A percentile compares a stretch with the other conserved stretches of the same genome.
phyloP scores from a whole-genome alignment of 2,888 invertebrate species.

The Ophion ellenae region DNA sequence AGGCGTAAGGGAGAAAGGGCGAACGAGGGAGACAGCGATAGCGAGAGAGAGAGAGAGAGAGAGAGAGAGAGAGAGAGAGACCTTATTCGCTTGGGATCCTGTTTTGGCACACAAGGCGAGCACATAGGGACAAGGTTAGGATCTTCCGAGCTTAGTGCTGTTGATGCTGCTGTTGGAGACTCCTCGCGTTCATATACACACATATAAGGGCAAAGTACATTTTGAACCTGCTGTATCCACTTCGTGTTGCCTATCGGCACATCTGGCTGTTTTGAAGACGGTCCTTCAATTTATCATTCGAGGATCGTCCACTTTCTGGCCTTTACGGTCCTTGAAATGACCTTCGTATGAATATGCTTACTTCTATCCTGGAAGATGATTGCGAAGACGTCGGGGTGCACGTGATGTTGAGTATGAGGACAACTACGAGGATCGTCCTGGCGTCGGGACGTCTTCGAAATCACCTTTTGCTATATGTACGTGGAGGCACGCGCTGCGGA shows the following conservation, averaged over 20 bases:
- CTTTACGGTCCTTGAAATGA: too few species aligned
- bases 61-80: slow-evolving; percentile 27
- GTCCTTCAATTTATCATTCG: neutral
- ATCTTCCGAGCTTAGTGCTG: slow-evolving; percentile 31
- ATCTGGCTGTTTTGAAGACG: neutral
- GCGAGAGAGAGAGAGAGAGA: slow-evolving; percentile 2
- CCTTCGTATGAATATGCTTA: too few species aligned
- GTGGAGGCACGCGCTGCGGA: slow-evolving; percentile 36
- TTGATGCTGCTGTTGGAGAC: slow-evolving; percentile 33
- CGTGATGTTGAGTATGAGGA: neutral
- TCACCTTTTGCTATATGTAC: neutral
- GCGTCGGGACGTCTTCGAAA: neutral
- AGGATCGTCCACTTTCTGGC: neutral
- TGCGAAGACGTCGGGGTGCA: neutral
- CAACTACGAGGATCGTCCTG: neutral
- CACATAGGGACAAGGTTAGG: slow-evolving; percentile 39
- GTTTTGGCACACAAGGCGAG: slow-evolving; percentile 45
- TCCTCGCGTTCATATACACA: slow-evolving; percentile 34
- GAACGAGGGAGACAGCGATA: neutral
- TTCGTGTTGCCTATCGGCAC: neutral
- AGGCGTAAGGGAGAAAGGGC: slow-evolving; percentile 51
- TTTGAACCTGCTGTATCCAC: neutral
- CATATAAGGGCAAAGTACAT: neutral
- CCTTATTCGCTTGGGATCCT: slow-evolving; percentile 45
- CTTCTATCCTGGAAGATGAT: neutral